A percentile compares a stretch with the other conserved stretches of the same genome.
Evolutionary conservation across 2,888 invertebrate genomes (phyloP).

Genomic region (Ceriagrion tenellum): DNA sequence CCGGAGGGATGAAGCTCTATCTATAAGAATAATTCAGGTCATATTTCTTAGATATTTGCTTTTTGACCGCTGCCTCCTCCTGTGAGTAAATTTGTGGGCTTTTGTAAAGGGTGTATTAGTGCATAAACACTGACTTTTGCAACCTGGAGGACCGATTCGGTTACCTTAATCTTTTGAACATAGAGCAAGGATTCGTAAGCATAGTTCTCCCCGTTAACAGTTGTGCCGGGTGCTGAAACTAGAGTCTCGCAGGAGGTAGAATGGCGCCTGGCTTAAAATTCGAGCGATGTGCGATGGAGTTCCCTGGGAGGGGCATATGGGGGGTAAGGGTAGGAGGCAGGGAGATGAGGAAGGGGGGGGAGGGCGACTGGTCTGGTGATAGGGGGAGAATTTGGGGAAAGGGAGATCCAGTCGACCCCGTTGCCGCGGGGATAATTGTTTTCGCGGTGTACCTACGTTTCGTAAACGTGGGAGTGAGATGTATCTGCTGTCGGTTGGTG

Average conservation of each 20-base stretch:
- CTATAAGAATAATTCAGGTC: too few relatives aligned
- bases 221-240: background rate
- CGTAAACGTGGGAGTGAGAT: background rate
- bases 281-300: background rate
- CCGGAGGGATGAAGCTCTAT: too few relatives aligned
- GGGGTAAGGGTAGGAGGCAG: background rate
- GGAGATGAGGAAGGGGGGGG: background rate
- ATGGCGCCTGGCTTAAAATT: background rate
- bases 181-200: background rate
- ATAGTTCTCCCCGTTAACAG: background rate
- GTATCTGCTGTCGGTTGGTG: background rate
- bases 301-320: background rate
- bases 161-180: background rate
- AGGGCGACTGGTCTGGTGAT: background rate
- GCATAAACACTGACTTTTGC: background rate
- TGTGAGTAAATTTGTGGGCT: too few relatives aligned
- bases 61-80: too few relatives aligned
- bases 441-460: constrained; percentile 48
- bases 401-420: constrained; percentile 20
- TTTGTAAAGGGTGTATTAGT: background rate
- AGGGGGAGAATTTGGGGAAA: background rate
- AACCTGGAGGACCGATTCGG: background rate
- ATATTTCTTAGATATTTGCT: too few relatives aligned
- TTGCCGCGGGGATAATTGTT: constrained; percentile 63
- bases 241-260: background rate